A percentile compares a stretch with the other conserved stretches of the same genome.
Evolutionary conservation across 2,113 vertebrate genomes (phyloP).

Genomic region (Mirza zaza): DNA sequence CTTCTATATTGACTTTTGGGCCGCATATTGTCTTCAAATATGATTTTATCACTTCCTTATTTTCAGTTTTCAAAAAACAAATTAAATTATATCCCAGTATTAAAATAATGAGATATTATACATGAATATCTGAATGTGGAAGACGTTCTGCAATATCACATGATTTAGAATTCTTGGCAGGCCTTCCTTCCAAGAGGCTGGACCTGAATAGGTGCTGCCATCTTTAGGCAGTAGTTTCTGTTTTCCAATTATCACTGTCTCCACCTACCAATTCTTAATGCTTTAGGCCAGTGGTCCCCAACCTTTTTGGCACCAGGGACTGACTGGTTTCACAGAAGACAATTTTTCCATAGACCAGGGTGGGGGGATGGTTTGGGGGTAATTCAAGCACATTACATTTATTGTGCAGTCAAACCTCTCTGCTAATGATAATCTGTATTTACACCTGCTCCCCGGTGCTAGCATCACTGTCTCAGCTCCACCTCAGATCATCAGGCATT

Average conservation of each 20-base stretch:
- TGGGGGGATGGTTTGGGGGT: no score
- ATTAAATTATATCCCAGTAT: not conserved
- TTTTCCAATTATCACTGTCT: not conserved
- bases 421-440: no score
- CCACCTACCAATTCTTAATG: not conserved
- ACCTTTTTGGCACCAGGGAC: no score
- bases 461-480: no score
- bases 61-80: not conserved
- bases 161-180: not conserved
- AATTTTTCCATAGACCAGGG: no score
- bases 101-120: not conserved
- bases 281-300: not conserved
- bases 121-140: not conserved
- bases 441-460: no score
- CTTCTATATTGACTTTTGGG: not conserved
- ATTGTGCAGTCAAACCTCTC: no score
- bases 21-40: not conserved
- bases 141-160: not conserved
- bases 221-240: not conserved
- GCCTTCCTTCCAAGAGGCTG: not conserved
- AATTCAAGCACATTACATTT: no score
- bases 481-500: no score
- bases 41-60: not conserved
- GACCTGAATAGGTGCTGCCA: not conserved
- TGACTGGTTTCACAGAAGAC: no score